phyloP scores from a whole-genome alignment of 64 coral and sea anemone species.

The Catalaphyllia jardinei region DNA sequence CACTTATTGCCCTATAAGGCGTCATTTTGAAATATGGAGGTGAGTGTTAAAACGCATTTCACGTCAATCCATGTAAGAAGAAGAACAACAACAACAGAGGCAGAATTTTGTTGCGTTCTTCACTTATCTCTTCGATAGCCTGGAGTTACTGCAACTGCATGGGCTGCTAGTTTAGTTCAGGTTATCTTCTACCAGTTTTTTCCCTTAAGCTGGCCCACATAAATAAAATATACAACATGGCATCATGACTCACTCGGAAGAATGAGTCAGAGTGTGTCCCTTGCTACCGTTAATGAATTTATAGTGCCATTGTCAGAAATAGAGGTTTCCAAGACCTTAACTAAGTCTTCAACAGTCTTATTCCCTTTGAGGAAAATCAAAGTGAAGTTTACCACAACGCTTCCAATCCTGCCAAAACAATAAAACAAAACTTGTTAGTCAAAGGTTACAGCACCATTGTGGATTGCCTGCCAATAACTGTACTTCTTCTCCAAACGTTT shows the following conservation, averaged over 20 bases:
- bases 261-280: background rate
- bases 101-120: too few species aligned
- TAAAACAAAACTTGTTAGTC: background rate
- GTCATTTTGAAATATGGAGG: too few species aligned
- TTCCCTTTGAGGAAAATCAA: conserved; percentile 18
- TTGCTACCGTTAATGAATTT: background rate
- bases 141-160: too few species aligned
- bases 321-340: background rate
- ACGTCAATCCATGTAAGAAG: too few species aligned
- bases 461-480: background rate
- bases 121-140: too few species aligned
- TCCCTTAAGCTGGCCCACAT: too few species aligned
- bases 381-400: conserved; percentile 33
- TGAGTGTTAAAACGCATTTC: too few species aligned
- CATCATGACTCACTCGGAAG: background rate
- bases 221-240: background rate
- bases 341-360: background rate
- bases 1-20: too few species aligned
- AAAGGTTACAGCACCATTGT: too few species aligned
- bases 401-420: conserved; percentile 17
- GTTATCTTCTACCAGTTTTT: too few species aligned
- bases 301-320: conserved; percentile 6
- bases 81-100: too few species aligned
- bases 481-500: background rate
- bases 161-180: too few species aligned